These are phyloP conservation scores for Dioctria linearis DNA, from an alignment of 2,888 invertebrate genomes.

Conservation along the genomic window DNA sequence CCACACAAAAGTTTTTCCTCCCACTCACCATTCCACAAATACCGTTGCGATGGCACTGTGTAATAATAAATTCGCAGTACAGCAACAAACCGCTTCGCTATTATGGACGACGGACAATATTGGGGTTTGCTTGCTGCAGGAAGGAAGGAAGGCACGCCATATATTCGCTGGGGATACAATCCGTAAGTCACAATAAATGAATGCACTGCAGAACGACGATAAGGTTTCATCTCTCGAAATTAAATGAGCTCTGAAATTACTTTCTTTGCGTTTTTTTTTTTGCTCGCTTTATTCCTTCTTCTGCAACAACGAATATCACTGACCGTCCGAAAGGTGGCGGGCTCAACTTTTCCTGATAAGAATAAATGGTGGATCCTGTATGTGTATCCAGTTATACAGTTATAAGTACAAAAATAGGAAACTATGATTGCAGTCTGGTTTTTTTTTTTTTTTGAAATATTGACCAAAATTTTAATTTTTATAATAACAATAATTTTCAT, in stretches of 20 bases:
- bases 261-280: conserved; percentile 53
- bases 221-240: conserved; percentile 62
- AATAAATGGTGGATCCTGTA: conserved; percentile 31
- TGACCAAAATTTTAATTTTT: conserved; percentile 42
- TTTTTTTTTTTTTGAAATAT: conserved; percentile 51
- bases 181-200: conserved; percentile 51
- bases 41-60: background rate
- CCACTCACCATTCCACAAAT: conserved; percentile 11
- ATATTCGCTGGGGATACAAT: conserved; percentile 18
- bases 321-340: conserved; percentile 36
- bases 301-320: conserved; percentile 13
- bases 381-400: no score
- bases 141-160: conserved; percentile 14
- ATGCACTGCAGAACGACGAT: conserved; percentile 60
- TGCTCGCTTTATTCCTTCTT: conserved; percentile 28
- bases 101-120: conserved; percentile 9
- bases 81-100: background rate
- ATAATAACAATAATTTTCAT: conserved; percentile 10
- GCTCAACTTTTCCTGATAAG: conserved; percentile 38
- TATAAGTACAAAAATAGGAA: background rate
- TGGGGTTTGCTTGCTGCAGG: background rate
- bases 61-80: conserved; percentile 32
- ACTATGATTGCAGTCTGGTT: conserved; percentile 17
- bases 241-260: conserved; percentile 63
- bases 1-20: conserved; percentile 34